Base-by-base conservation (phyloP, 2,888 invertebrate genomes). In the Acronicta leporina region DNA sequence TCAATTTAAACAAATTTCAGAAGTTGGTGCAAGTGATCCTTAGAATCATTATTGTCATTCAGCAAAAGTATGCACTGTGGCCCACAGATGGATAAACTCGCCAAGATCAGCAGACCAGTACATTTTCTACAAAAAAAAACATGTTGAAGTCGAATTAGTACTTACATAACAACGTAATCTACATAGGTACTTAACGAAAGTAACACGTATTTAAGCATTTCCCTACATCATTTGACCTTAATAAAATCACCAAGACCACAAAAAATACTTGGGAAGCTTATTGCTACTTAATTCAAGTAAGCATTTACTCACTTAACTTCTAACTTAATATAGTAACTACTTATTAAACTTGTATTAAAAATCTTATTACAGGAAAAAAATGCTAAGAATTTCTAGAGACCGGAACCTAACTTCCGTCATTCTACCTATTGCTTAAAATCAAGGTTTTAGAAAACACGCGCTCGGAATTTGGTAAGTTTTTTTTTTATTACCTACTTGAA, bases 321-420 rank as follows among this genome's bases (percentile, higher is more conserved):
- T 33, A 33, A 33, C 33, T 33, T 33, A 33, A 10, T 5, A 5
- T 11, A 33, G 11, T 45, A 20, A 11, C 10, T 2, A 14, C 13
- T 46, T 42, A 25, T 38, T 42, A 38, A 42, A 47, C 1, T 11
- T 27, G 14, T 42, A 51, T 15, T 27, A 9, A 27, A 56, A 49
- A 49, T 49, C 15, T 27, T 1, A 14, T 49, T 15, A 30, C 13
- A 42, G 14, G 14, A 9, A 25, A 33, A n/a, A 33, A 58, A 40
- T 11, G 11, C 20, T 30, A 8, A 27, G 35, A n/a, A 20, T 45
- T 11, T 10, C 33, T 33, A 2, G 30, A 8, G 30, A 7, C 41
- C 11, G 46, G 42, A 61, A 55, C 25, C 35, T 30, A 33, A 50
- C 46, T 61, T 50, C 55, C 55, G 61, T 42, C 35, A 33, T 55